These are phyloP conservation scores for Motacilla tschutschensis DNA, from an alignment of 2,113 vertebrate genomes.

Conservation along the genomic window DNA sequence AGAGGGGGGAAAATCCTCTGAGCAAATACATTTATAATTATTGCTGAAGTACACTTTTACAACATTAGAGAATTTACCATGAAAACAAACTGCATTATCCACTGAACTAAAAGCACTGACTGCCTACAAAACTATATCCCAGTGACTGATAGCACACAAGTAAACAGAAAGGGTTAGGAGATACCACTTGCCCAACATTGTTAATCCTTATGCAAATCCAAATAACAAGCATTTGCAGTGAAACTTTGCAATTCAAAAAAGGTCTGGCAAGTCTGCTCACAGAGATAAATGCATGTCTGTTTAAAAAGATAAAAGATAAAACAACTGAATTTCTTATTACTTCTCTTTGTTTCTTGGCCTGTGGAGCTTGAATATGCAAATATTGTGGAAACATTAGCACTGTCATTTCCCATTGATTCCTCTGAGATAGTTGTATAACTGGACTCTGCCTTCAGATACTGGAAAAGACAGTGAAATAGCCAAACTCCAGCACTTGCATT, in stretches of 20 bases:
- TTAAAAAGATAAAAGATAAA: conserved; percentile 57
- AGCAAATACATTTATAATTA: not conserved
- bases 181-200: conserved; percentile 1
- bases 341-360: conserved; percentile 26
- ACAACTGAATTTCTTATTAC: conserved; percentile 19
- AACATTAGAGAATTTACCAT: not conserved
- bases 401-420: conserved; percentile 11
- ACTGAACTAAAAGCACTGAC: not conserved
- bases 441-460: conserved; percentile 4
- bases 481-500: not conserved
- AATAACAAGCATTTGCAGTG: not conserved
- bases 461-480: not conserved
- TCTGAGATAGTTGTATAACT: not conserved
- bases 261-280: conserved; percentile 26
- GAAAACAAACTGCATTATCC: conserved; percentile 9
- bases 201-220: not conserved
- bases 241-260: conserved; percentile 31
- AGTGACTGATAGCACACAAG: not conserved
- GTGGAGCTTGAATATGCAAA: conserved; percentile 7
- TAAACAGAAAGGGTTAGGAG: conserved; percentile 14
- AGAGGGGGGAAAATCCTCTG: not conserved
- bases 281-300: conserved; percentile 21
- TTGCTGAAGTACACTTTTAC: not conserved
- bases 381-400: not conserved
- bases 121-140: not conserved